A percentile compares a stretch with the other conserved stretches of the same genome.
These are phyloP conservation scores for Todus mexicanus DNA, from an alignment of 2,797 vertebrate genomes.

Conservation along the genomic window DNA sequence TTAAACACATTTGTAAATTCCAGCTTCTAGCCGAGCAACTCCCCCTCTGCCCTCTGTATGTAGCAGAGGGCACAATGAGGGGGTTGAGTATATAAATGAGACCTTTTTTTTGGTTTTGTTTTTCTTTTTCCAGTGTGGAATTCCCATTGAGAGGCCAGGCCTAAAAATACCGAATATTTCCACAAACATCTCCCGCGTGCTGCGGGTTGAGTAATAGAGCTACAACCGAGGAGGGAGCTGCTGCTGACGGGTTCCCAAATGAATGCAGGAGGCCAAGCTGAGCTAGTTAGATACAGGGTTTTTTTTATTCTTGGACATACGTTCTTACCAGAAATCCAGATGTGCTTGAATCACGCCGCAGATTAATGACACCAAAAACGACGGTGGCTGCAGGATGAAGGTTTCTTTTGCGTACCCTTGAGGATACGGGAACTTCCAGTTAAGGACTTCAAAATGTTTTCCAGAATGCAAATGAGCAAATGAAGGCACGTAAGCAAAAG, in stretches of 20 bases:
- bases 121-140: not conserved
- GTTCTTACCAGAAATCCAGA: slow-evolving; percentile 29
- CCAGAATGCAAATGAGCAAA: not conserved
- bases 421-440: not conserved
- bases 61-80: not conserved
- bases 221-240: not conserved
- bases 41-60: not conserved
- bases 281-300: not conserved
- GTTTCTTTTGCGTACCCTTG: not conserved
- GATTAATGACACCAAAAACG: not conserved
- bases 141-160: slow-evolving; percentile 24
- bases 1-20: slow-evolving; percentile 27
- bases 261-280: not conserved
- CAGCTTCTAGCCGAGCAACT: slow-evolving; percentile 8
- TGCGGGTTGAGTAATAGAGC: not conserved
- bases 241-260: not conserved
- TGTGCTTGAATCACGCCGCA: not conserved
- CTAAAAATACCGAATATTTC: slow-evolving; percentile 55
- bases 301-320: slow-evolving; percentile 6
- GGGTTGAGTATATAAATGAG: not conserved
- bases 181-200: slow-evolving; percentile 9
- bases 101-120: slow-evolving; percentile 9
- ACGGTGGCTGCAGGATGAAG: not conserved
- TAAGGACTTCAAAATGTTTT: not conserved
- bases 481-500: slow-evolving; percentile 6